phyloP scores from a whole-genome alignment of 2,113 vertebrate species.

The Uria lomvia region DNA sequence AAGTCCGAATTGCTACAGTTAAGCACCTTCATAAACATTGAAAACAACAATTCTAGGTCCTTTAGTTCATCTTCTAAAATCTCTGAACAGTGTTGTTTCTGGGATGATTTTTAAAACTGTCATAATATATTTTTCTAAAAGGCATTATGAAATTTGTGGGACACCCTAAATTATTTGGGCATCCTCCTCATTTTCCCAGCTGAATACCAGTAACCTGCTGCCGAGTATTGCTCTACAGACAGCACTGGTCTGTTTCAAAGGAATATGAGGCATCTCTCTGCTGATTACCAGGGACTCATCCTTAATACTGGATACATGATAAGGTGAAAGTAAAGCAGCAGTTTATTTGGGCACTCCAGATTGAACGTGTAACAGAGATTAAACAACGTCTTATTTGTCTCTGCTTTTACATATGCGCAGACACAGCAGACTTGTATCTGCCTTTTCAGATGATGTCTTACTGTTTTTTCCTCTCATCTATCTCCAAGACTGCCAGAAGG shows the following conservation, averaged over 20 bases:
- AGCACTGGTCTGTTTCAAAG: neutral
- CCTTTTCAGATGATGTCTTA: neutral
- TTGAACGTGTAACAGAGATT: neutral
- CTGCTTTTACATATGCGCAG: neutral
- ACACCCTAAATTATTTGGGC: neutral
- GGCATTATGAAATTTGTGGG: neutral
- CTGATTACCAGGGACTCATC: neutral
- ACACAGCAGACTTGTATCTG: neutral
- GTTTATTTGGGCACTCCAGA: neutral
- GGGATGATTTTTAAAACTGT: neutral
- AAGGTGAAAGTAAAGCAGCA: neutral
- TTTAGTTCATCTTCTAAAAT: neutral
- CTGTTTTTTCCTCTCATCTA: neutral
- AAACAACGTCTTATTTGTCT: neutral
- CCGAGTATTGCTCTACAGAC: neutral
- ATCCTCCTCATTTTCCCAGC: neutral
- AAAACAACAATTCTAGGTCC: neutral
- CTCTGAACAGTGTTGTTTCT: neutral
- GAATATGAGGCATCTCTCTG: neutral
- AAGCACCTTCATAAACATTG: neutral
- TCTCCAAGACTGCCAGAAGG: neutral
- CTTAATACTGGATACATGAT: neutral
- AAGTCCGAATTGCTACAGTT: neutral
- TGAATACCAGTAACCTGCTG: neutral
- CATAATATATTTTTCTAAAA: neutral